Percentiles rank a stretch among this genome's conserved stretches.
Evolutionary conservation across 2,113 vertebrate genomes (phyloP).

Genomic region (Erinaceus europaeus): DNA sequence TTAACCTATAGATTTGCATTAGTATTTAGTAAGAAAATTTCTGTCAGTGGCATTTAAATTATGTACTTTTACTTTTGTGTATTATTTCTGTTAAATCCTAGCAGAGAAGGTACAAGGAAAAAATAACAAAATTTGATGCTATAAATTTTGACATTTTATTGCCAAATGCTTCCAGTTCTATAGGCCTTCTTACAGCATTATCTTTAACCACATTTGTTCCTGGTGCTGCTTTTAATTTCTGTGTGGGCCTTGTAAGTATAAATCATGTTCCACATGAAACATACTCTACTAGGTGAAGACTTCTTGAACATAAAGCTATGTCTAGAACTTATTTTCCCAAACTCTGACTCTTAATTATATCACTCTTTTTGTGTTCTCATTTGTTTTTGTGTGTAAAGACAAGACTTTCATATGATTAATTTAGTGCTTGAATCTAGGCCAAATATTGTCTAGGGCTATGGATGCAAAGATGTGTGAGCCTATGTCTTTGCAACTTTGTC

Average conservation of each 20-base stretch:
- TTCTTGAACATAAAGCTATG: background rate
- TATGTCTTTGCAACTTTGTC: background rate
- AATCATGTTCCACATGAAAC: background rate
- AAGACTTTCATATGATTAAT: background rate
- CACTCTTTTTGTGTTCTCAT: background rate
- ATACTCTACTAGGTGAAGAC: background rate
- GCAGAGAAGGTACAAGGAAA: background rate
- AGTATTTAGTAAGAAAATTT: conserved; percentile 37
- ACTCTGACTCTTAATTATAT: background rate
- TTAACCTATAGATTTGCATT: conserved; percentile 55
- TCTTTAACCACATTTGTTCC: conserved; percentile 21
- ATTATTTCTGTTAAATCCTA: conserved; percentile 31
- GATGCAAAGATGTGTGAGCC: background rate
- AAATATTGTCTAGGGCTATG: background rate
- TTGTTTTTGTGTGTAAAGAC: background rate
- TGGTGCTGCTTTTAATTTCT: background rate
- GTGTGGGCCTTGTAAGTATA: background rate
- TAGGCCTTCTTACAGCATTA: background rate
- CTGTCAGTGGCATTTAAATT: conserved; percentile 56
- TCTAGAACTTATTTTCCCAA: background rate
- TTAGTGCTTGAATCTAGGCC: background rate
- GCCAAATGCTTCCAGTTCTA: background rate
- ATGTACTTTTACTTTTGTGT: conserved; percentile 36
- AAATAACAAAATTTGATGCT: background rate
- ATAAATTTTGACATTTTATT: conserved; percentile 16